Evolutionary conservation across 2,797 vertebrate genomes (phyloP), one percentile per base, ranked within the genome.

Genomic region (Echeneis naucrates): DNA sequence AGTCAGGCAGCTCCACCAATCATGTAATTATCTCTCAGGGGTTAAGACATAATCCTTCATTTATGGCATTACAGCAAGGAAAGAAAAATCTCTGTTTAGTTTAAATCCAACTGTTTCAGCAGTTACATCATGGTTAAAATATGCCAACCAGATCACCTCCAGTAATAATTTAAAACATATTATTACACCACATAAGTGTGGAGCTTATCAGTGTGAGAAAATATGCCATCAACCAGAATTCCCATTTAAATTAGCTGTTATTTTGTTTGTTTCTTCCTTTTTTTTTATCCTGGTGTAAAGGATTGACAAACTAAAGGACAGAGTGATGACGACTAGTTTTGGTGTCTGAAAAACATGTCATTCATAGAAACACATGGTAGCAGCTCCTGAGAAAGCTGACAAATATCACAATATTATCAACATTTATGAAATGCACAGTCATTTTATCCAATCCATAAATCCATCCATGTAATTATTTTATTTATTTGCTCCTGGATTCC

Each of bases 81-180:
- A 45, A 86, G 70, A 76, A 62, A 68, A 68, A 84, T 54, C 67
- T 77, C 62, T 65, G 51, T 80, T 77, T 62, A 75, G 60, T 65
- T 66, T 67, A 66, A 40, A 47, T 52, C 61, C 24, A 67, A 71
- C 47, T 12, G 8, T 55, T 68, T 68, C 21, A 72, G 45, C 66
- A 78, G 61, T 53, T 71, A 68, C 75, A 56, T 78, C 62, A 78
- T 63, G 40, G 62, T 67, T 76, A 57, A 77, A 78, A 75, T 75
- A 79, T 83, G 65, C 63, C 24, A 51, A 33, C 51, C 33, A 21
- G 14, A 44, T 8, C 21, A 30, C 10, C 7, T 13, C 14, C 53
- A 69, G 44, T 56, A 42, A 70, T 58, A 7, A 35, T 70, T 70
- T 27, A 44, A 69, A 37, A 53, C 27, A 44, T 16, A 11, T 27